These are phyloP conservation scores for Hestina assimilis DNA, from an alignment of 1,140 invertebrate genomes.

Conservation along the genomic window DNA sequence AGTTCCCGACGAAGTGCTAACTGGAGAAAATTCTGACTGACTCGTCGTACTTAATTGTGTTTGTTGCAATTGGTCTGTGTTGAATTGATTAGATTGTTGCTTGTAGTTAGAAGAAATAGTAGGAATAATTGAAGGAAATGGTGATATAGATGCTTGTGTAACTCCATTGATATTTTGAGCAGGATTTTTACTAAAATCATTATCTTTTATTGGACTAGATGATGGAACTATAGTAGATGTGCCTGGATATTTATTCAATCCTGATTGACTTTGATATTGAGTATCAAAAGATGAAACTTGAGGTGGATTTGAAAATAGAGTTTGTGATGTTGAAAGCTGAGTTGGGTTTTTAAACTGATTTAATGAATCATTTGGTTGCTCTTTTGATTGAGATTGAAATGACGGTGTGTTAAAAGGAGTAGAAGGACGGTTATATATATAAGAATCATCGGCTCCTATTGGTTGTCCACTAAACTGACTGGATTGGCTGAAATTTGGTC, in stretches of 20 bases:
- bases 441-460: slow-evolving; percentile 39
- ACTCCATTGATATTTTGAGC: slow-evolving; percentile 20
- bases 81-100: neutral
- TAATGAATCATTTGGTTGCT: slow-evolving; percentile 28
- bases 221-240: neutral
- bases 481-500: slow-evolving; percentile 14
- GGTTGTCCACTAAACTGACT: slow-evolving; percentile 28
- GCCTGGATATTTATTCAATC: neutral
- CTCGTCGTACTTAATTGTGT: neutral
- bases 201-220: slow-evolving; percentile 12
- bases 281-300: neutral
- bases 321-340: slow-evolving; percentile 14
- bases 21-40: neutral
- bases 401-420: slow-evolving; percentile 37
- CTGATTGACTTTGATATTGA: neutral
- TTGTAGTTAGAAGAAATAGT: slow-evolving; percentile 15
- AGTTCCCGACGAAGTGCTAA: neutral
- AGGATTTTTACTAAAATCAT: neutral
- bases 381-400: slow-evolving; percentile 13
- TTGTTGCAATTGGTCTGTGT: neutral
- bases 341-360: slow-evolving; percentile 33
- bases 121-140: slow-evolving; percentile 26
- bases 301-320: neutral
- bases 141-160: slow-evolving; percentile 37
- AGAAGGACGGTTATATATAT: slow-evolving; percentile 47